Base-by-base conservation (phyloP, 2,113 vertebrate genomes). In the Equus przewalskii region DNA sequence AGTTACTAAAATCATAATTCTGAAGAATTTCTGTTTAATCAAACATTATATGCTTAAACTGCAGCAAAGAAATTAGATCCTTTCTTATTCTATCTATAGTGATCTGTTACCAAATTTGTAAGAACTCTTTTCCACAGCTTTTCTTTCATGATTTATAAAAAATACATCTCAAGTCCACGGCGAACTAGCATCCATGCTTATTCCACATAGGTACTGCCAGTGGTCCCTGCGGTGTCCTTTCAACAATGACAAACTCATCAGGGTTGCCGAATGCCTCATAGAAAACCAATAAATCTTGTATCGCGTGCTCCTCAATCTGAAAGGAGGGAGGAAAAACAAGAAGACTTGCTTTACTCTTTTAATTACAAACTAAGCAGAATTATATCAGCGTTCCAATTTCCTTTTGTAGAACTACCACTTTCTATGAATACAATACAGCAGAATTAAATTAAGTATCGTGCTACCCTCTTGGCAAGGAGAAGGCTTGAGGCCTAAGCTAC, bases 261-360 rank as follows among this genome's bases (percentile, higher is more conserved):
- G 99, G 99, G 99, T 99, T 99, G 98, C 99, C 98, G 83, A 97
- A 98, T 33, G 99, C 99, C 86, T 99, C 98, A 79, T 99, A 99
- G 98, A 99, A 99, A 84, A 99, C 94, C 96, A 99, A 44, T 44
- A 99, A 98, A 69, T 99, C 99, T 97, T 99, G 99, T 98, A 99
- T 99, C 15, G 99, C 99, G 96, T 98, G 98, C 92, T 99, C 99
- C 97, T 99, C 99, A 6, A 99, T 99, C 99, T 99, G 97, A 81
- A 99, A 98, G 67, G 11, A 80, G 2, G 24, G 64, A 80, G 30
- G 14, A 18, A 24, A 24, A 7, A 54, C 65, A 96, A 96, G 16
- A 82, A 84, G 92, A 24, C 69, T 46, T 91, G 65, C 6, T 94
- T 98, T 89, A 78, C 5, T 95, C 24, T 76, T 93, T 92, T 15